Evolutionary conservation across 2,888 invertebrate genomes (phyloP).

Genomic region (Chaitophorus viminalis): DNA sequence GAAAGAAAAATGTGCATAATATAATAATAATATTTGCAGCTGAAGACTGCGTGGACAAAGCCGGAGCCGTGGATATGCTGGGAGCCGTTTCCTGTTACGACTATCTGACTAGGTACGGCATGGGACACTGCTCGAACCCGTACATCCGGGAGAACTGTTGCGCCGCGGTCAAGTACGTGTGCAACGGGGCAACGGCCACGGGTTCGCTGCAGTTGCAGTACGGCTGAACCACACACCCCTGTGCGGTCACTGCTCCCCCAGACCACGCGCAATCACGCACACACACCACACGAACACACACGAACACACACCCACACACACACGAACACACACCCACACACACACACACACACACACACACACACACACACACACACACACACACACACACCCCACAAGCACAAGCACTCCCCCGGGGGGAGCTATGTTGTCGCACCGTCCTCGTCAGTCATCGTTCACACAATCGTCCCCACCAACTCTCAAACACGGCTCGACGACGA

Average conservation of each 20-base stretch:
- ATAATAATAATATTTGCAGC: constrained; percentile 28
- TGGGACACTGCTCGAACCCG: constrained; percentile 69
- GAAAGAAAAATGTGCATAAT: no score
- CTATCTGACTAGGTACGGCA: constrained; percentile 68
- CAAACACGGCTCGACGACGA: no score
- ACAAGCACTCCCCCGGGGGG: not conserved
- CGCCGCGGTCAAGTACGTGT: constrained; percentile 67
- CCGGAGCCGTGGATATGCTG: constrained; percentile 64
- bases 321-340: no score
- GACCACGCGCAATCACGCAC: not conserved
- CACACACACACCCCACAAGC: not conserved
- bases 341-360: not conserved
- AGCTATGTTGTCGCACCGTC: not conserved
- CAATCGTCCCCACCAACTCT: not conserved
- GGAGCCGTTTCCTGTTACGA: constrained; percentile 68
- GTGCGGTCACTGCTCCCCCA: no score
- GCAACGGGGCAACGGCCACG: constrained; percentile 52
- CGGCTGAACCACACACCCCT: constrained; percentile 19
- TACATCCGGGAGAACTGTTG: constrained; percentile 69
- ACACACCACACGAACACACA: not conserved
- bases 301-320: not conserved
- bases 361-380: not conserved
- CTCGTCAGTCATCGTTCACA: not conserved
- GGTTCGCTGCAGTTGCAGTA: constrained; percentile 25
- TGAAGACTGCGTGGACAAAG: constrained; percentile 62